Evolutionary conservation across 2,797 vertebrate species (phyloP).

Genomic region (Typhlichthys subterraneus): DNA sequence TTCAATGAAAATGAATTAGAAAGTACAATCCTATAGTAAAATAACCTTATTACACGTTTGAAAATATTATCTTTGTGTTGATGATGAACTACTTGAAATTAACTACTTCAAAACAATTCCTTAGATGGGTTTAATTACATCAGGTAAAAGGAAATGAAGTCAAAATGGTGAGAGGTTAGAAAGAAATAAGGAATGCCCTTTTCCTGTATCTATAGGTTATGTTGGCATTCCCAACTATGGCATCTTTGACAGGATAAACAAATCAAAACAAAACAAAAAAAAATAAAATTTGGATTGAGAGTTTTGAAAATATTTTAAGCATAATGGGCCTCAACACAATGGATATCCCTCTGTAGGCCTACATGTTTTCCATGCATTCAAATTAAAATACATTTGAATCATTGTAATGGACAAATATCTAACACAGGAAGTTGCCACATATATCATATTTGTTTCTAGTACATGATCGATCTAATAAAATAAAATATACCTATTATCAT

Average conservation of each 20-base stretch:
- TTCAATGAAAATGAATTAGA: constrained; percentile 28
- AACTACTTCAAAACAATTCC: too few relatives aligned
- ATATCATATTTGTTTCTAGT: not conserved
- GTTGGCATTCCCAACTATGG: too few relatives aligned
- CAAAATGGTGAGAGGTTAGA: constrained; percentile 8
- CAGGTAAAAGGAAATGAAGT: constrained; percentile 25
- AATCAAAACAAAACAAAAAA: too few relatives aligned
- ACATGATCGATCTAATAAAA: constrained; percentile 6
- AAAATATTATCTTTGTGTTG: constrained; percentile 27
- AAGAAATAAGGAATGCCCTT: constrained; percentile 2
- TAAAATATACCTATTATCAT: too few relatives aligned
- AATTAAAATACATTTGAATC: too few relatives aligned
- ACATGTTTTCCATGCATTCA: constrained; percentile 2
- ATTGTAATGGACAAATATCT: too few relatives aligned
- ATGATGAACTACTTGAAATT: not conserved
- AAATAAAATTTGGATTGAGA: too few relatives aligned
- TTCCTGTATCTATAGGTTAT: not conserved
- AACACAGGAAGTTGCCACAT: too few relatives aligned
- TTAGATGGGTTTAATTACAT: constrained; percentile 4
- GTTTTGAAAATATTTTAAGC: too few relatives aligned
- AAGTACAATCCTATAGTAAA: constrained; percentile 46
- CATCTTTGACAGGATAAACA: too few relatives aligned
- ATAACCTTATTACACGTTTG: constrained; percentile 40
- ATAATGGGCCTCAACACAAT: too few relatives aligned
- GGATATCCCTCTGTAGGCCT: too few relatives aligned